Base-by-base conservation (phyloP, 2,888 invertebrate species). In the Pristionchus arcanus region DNA sequence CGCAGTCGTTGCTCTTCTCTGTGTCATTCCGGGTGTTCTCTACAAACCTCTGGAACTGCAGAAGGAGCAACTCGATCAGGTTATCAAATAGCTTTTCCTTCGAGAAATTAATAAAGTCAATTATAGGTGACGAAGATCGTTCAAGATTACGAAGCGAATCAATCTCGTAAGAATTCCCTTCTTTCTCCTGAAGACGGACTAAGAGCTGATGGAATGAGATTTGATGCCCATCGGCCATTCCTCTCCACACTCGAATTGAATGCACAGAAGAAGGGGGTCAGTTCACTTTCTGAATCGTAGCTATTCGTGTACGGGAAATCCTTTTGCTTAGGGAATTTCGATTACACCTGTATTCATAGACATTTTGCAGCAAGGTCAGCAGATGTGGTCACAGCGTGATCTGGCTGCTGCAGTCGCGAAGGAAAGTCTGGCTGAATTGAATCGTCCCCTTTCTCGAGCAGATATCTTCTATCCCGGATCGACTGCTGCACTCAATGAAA, bases 381-480 rank as follows among this genome's bases (percentile, higher is more conserved):
- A 90, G 28, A 68, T 90, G 59, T 90, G 90, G 90, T 93, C 93
- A 4, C 92, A 94, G 34, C 91, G 91, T 34, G 93, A 93, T 83
- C 89, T 94, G 83, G 93, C 93, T 25, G 89, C 92, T n/a, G 92
- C 91, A 34, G 93, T 94, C 19, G 92, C 94, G 31, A 92, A 91
- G 83, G 94, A 94, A 37, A 92, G 92, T 90, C 91, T 95, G 77
- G 90, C 92, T 21, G 93, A 94, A 34, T 90, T 95, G 86, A 95
- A 95, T 90, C 90, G 97, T 2, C 97, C 97, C 28, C 97, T 98
- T 96, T 97, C 97, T 94, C 96, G 97, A 89, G 97, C 97, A 89
- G 98, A 98, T 95, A 97, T 98, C 16, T 97, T 98, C 94, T 98
- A 98, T 95, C 97, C 97, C 95, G 98, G 98, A 92, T 97, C 97